phyloP scores from a whole-genome alignment of 2,888 invertebrate genomes.

The Bombyx huttoni region DNA sequence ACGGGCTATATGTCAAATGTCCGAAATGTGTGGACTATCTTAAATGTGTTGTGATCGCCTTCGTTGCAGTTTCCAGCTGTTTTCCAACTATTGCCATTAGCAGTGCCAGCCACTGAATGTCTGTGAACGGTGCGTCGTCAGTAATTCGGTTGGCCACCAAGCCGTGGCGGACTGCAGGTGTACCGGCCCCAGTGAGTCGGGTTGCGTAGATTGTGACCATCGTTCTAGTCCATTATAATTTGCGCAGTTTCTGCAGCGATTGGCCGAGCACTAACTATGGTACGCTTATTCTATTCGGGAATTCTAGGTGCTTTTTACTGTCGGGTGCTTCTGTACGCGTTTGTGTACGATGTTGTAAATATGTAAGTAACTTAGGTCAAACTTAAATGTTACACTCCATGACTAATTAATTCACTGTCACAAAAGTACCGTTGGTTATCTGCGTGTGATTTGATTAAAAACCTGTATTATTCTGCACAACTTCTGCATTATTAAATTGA shows the following conservation, averaged over 20 bases:
- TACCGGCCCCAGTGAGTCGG: conserved; percentile 37
- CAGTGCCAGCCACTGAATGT: conserved; percentile 4
- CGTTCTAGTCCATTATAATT: conserved; percentile 20
- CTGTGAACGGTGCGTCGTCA: neutral
- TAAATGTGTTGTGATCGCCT: conserved; percentile 38
- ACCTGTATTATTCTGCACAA: too few relatives aligned
- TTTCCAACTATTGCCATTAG: conserved; percentile 7
- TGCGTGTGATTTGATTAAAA: neutral
- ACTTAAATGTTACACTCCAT: conserved; percentile 50
- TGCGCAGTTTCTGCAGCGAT: conserved; percentile 38
- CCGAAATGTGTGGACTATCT: conserved; percentile 15
- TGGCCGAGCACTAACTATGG: conserved; percentile 41
- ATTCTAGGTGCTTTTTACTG: conserved; percentile 70
- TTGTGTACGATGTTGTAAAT: conserved; percentile 65
- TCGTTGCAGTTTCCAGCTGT: conserved; percentile 27
- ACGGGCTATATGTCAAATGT: conserved; percentile 7
- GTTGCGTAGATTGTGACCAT: conserved; percentile 19
- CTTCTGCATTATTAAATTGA: too few relatives aligned
- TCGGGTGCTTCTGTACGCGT: conserved; percentile 69
- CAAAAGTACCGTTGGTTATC: conserved; percentile 25
- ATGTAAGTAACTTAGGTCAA: conserved; percentile 52
- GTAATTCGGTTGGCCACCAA: neutral
- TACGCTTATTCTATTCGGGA: conserved; percentile 66
- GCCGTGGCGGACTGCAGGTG: neutral
- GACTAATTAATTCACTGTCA: conserved; percentile 43